phyloP scores from a whole-genome alignment of 2,113 vertebrate genomes.

The Macroglossus sobrinus region DNA sequence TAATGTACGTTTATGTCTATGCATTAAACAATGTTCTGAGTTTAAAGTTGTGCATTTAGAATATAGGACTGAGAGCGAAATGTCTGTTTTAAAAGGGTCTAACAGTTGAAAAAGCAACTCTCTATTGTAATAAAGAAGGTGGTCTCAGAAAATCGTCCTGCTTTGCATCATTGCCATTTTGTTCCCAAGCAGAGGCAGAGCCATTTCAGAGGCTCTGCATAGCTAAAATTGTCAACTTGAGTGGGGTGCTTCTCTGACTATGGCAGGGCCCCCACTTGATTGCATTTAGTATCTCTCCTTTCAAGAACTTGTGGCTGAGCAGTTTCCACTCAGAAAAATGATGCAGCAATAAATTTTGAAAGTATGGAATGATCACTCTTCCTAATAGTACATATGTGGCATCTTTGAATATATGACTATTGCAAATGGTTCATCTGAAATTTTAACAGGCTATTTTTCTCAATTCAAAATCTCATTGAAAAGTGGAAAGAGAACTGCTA shows the following conservation, averaged over 20 bases:
- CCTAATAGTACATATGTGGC: conserved; percentile 24
- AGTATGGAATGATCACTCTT: conserved; percentile 38
- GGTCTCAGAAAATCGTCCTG: background rate
- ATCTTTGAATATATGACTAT: conserved; percentile 46
- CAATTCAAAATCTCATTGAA: conserved; percentile 39
- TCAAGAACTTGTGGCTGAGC: background rate
- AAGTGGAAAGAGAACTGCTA: background rate
- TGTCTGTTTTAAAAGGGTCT: background rate
- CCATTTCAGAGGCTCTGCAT: background rate
- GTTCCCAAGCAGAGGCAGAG: background rate
- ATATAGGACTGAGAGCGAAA: background rate
- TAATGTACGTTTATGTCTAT: background rate
- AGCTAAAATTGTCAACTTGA: background rate
- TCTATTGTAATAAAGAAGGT: background rate
- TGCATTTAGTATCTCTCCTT: conserved; percentile 1
- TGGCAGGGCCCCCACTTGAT: background rate
- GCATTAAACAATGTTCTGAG: background rate
- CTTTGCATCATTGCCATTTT: background rate
- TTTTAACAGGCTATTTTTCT: conserved; percentile 53
- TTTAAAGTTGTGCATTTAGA: background rate
- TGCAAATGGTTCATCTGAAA: conserved; percentile 49
- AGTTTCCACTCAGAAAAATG: conserved; percentile 2
- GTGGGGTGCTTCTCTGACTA: background rate
- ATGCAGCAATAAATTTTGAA: conserved; percentile 23
- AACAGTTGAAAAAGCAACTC: background rate